Evolutionary conservation across 2,888 invertebrate species (phyloP).

Genomic region (Pyrrhosoma nymphula): DNA sequence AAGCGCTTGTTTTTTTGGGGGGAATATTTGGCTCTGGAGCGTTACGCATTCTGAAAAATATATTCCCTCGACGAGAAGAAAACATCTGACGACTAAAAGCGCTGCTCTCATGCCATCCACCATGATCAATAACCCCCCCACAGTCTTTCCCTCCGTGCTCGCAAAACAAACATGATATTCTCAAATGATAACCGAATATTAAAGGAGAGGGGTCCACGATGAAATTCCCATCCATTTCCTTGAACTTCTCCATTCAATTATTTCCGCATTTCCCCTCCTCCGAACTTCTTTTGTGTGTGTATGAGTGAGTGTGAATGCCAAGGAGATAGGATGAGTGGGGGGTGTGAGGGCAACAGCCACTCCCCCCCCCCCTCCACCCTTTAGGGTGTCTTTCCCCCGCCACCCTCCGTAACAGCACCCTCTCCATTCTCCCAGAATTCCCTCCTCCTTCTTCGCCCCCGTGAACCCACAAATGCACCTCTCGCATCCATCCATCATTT

Average conservation of each 20-base stretch:
- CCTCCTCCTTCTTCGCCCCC: not conserved
- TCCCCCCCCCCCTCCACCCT: not conserved
- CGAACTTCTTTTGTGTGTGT: too few species aligned
- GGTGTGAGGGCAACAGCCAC: not conserved
- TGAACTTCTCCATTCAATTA: not conserved
- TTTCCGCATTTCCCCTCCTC: not conserved
- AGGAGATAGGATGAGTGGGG: not conserved
- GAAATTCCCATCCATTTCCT: not conserved
- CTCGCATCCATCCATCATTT: slow-evolving; percentile 53
- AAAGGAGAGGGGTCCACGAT: not conserved
- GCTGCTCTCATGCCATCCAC: not conserved
- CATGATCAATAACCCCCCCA: not conserved
- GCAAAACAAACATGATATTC: not conserved
- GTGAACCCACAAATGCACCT: slow-evolving; percentile 12
- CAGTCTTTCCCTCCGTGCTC: not conserved
- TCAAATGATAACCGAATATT: not conserved
- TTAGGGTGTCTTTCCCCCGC: not conserved
- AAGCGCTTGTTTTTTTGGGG: too few species aligned
- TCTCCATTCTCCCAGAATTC: not conserved
- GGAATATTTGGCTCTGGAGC: not conserved
- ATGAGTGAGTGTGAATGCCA: not conserved
- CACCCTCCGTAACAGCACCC: not conserved
- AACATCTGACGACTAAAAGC: not conserved
- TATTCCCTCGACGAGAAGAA: not conserved
- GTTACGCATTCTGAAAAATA: not conserved